A percentile compares a stretch with the other conserved stretches of the same genome.
Evolutionary conservation across 1,140 invertebrate genomes (phyloP).

Genomic region (Elysia chlorotica): DNA sequence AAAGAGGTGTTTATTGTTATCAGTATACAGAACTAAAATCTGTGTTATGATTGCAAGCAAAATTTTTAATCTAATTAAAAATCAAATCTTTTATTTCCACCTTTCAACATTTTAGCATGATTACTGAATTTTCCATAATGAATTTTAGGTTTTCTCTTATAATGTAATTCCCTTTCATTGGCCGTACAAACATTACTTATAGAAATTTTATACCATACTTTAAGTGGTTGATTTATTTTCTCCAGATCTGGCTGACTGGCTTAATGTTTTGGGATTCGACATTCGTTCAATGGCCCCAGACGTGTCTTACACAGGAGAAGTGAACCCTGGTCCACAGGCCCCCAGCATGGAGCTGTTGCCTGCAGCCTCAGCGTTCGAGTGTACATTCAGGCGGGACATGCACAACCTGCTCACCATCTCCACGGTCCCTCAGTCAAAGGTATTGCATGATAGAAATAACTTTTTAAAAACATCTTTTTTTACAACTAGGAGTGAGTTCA

Average conservation of each 20-base stretch:
- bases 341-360: slow-evolving; percentile 71
- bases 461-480: too few relatives aligned
- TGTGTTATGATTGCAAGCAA: too few relatives aligned
- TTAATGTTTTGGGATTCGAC: slow-evolving; percentile 82
- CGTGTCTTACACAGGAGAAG: slow-evolving; percentile 74
- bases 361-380: slow-evolving; percentile 62
- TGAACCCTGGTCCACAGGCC: slow-evolving; percentile 69
- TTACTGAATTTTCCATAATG: too few relatives aligned
- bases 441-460: background rate
- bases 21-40: too few relatives aligned
- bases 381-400: slow-evolving; percentile 60
- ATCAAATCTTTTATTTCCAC: too few relatives aligned
- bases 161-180: background rate
- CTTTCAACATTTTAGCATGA: too few relatives aligned
- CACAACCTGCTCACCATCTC: slow-evolving; percentile 52
- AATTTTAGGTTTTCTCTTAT: too few relatives aligned
- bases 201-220: background rate
- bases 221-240: slow-evolving; percentile 35
- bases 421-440: slow-evolving; percentile 50
- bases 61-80: too few relatives aligned
- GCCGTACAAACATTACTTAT: background rate
- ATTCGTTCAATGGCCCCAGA: slow-evolving; percentile 82
- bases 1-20: too few relatives aligned
- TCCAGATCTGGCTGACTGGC: slow-evolving; percentile 84
- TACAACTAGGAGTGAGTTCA: too few relatives aligned